phyloP scores from a whole-genome alignment of 2,113 vertebrate genomes.

The Phainopepla nitens region DNA sequence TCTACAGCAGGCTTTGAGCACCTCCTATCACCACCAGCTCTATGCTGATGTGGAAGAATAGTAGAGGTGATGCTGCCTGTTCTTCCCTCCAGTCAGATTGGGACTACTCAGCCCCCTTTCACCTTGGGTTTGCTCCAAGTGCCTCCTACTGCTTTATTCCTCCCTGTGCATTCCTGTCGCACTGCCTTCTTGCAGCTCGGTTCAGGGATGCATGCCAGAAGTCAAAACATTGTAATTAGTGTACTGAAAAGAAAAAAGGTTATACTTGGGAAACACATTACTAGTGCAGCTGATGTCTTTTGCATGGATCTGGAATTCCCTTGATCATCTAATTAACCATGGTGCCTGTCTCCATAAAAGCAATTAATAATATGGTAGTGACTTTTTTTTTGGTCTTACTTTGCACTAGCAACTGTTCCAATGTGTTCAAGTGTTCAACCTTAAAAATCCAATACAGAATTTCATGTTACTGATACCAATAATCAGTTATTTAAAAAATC shows the following conservation, averaged over 20 bases:
- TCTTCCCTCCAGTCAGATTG: background rate
- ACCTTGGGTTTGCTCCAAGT: background rate
- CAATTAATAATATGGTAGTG: background rate
- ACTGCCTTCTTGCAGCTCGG: background rate
- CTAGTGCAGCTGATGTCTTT: background rate
- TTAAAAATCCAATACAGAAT: background rate
- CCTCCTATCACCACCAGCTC: background rate
- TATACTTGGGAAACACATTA: background rate
- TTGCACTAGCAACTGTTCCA: background rate
- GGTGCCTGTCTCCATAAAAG: background rate
- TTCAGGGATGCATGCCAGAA: background rate
- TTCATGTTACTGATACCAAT: background rate
- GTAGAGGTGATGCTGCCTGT: background rate
- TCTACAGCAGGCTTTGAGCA: background rate
- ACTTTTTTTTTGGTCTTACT: background rate
- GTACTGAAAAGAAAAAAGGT: background rate
- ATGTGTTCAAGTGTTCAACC: background rate
- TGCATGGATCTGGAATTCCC: background rate
- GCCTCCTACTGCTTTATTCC: background rate
- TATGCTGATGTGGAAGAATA: fast-evolving
- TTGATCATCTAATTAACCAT: background rate
- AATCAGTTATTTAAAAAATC: background rate
- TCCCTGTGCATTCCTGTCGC: fast-evolving
- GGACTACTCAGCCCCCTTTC: background rate
- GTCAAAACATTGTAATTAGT: background rate